Evolutionary conservation across 2,113 vertebrate species (phyloP), one percentile per base, ranked within the genome.

Genomic region (Rhagologus leucostigma): DNA sequence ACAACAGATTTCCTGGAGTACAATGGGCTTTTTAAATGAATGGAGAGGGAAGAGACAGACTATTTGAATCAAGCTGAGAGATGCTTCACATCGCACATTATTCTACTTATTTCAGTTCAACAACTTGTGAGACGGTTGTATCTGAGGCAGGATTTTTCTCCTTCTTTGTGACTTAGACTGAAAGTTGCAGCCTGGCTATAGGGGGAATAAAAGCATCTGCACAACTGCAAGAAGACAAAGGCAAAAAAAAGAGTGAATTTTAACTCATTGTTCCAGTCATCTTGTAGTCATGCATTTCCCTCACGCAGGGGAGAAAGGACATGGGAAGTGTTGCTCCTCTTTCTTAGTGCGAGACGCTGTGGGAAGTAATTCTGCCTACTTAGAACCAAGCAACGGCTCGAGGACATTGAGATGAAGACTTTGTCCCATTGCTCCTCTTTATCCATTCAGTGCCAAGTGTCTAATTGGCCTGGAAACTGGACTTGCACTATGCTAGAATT

Each of bases 301-400:
- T 80, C 14, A 2, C 1, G 1, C 33, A 15, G 35, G 3, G 1
- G 2, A 67, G 69, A 65, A 39, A 52, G 9, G 23, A 50, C 39
- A 26, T 26, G 15, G 41, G 46, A 75, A 77, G 8, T 27, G 10
- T 3, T 69, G 20, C 18, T 12, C 8, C 4, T 42, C 22, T 24
- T 50, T 46, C 37, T 55, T 47, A 32, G 14, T 6, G 7, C n/a
- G 59, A 68, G 65, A 70, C 24, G 19, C 11, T 1, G 3, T 42
- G 24, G 15, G 35, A 88, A 67, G 41, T 17, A 8, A 42, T 70
- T 93, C 57, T 84, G 15, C 22, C 50, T 11, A 23, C 19, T 69
- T 81, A 39, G 5, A n/a, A 37, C 17, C 29, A 70, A 81, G 19
- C 6, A 91, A 60, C 11, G 74, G 17, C 41, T 94, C 14, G 30